Percentiles rank a stretch among this genome's conserved stretches.
Conservation (phyloP, 2,888 invertebrate species). For the Phortica magna region DNA sequence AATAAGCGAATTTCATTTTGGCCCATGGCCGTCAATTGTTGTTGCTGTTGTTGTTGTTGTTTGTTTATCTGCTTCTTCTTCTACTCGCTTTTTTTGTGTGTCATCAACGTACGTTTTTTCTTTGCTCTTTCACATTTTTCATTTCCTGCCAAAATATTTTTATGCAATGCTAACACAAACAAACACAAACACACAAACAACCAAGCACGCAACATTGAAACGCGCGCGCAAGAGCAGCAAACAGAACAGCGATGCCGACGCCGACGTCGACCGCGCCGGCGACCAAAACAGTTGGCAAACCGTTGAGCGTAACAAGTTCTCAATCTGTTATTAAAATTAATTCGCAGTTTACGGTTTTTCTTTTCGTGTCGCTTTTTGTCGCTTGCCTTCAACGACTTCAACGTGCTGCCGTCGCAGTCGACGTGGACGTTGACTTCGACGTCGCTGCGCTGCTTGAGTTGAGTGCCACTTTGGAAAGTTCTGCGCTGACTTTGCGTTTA, state of each 20-base stretch:
- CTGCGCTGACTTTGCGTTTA: neutral
- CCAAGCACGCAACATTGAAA: constrained; percentile 16
- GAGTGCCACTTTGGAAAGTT: neutral
- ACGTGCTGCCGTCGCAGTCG: too few species aligned
- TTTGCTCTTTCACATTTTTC: constrained; percentile 17
- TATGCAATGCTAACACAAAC: neutral
- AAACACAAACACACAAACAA: too few species aligned
- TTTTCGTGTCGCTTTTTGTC: neutral
- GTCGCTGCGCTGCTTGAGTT: neutral
- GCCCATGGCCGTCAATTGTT: constrained; percentile 28
- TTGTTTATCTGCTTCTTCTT: constrained; percentile 3
- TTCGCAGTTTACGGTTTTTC: constrained; percentile 50
- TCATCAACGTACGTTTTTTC: too few species aligned
- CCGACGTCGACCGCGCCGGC: too few species aligned
- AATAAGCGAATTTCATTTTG: too few species aligned
- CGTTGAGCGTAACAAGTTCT: constrained; percentile 10
- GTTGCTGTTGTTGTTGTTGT: constrained; percentile 53
- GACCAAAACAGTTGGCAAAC: neutral
- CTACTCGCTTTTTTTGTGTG: too few species aligned
- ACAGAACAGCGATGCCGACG: neutral
- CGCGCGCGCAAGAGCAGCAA: constrained; percentile 31
- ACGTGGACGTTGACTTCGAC: too few species aligned
- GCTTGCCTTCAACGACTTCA: too few species aligned
- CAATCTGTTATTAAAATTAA: constrained; percentile 48
- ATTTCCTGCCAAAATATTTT: neutral